Conservation (phyloP, 2,113 vertebrate genomes). For the Paedocypris sp. region DNA sequence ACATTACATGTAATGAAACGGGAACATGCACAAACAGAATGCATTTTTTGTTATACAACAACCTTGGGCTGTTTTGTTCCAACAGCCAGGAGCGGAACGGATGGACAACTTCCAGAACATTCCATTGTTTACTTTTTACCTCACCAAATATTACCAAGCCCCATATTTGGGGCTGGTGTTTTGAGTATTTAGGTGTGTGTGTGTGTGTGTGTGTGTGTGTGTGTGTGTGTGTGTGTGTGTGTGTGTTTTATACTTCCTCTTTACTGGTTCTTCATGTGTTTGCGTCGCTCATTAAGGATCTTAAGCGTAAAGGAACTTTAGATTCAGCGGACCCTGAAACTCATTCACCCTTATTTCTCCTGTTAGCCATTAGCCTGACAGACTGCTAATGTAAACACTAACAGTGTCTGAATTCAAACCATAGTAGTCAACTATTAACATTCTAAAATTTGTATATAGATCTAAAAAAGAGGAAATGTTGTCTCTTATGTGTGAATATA, state of each 20-base stretch:
- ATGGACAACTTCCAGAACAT: background rate
- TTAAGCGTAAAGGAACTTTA: slow-evolving; percentile 5
- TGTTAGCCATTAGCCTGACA: slow-evolving; percentile 24
- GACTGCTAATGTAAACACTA: slow-evolving; percentile 18
- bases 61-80: background rate
- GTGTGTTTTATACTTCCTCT: too few species aligned
- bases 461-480: background rate
- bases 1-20: background rate
- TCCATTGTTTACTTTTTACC: background rate
- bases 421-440: slow-evolving; percentile 15
- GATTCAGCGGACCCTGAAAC: slow-evolving; percentile 12
- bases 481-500: too few species aligned
- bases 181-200: too few species aligned
- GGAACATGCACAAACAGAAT: background rate
- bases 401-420: background rate
- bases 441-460: too few species aligned
- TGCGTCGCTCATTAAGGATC: slow-evolving; percentile 17
- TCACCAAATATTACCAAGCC: background rate
- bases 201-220: too few species aligned
- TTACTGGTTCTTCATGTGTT: slow-evolving; percentile 25
- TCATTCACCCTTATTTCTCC: slow-evolving; percentile 11
- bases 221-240: too few species aligned
- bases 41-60: background rate
- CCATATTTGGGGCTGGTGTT: background rate
- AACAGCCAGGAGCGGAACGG: background rate